Base-by-base conservation (phyloP, 2,797 vertebrate genomes). In the Acipenser oxyrinchus region DNA sequence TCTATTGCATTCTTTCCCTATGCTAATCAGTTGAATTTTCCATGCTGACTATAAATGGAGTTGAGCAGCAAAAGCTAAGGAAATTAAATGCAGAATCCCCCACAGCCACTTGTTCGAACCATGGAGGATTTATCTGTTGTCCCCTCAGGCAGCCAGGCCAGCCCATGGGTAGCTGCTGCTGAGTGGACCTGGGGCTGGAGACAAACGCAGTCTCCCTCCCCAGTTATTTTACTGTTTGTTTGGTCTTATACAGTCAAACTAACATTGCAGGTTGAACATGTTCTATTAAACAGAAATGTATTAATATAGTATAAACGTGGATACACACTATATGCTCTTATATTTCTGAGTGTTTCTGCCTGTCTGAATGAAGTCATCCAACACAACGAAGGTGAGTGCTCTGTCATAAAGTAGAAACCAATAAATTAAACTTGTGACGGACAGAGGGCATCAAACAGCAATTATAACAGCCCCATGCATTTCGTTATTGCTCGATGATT, bases 401-500 rank as follows among this genome's bases (percentile, higher is more conserved):
- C 51, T 64, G 8, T 64, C 63, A 63, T 59, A 63, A 62, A 59
- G 59, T 7, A 15, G 37, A 58, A n/a, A 51, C 15, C 60, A 49
- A 53, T 50, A 62, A 65, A 58, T 68, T 53, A 66, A 48, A 66
- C 51, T 13, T 53, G 10, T 18, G n/a, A 48, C 57, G 50, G 18
- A 49, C 23, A 57, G 48, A 62, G 60, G 60, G 64, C 13, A 64
- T 62, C 13, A 49, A 62, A 57, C 10, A 50, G 76, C 75, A 81
- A 82, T 82, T 78, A 73, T 68, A 71, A 62, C 66, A 76, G 49
- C 57, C 60, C 52, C 13, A 66, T 51, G 53, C 69, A 74, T 64
- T 76, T 69, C 75, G 59, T 78, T 74, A 78, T 60, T 71, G 73
- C 69, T 71, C 66, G 66, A 6, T 72, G 76, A 85, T 48, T 77